Percentiles rank a stretch among this genome's conserved stretches.
Evolutionary conservation across 2,888 invertebrate species (phyloP).

Genomic region (Pristionchus exspectatus): DNA sequence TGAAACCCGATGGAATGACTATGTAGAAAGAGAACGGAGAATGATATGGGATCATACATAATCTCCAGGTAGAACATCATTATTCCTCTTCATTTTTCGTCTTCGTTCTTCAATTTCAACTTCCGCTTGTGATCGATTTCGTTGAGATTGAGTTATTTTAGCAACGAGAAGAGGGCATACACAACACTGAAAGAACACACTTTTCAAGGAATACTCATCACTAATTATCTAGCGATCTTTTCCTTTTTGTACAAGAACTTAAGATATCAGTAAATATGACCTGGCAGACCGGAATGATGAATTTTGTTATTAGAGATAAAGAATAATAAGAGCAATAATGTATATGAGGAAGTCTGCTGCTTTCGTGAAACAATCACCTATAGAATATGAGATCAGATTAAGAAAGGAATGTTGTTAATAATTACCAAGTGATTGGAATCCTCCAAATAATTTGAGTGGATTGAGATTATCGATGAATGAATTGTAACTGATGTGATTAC

Average conservation of each 20-base stretch:
- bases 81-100: background rate
- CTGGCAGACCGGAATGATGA: conserved; percentile 66
- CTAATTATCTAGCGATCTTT: background rate
- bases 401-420: background rate
- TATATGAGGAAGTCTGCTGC: conserved; percentile 69
- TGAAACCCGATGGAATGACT: conserved; percentile 8
- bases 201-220: background rate
- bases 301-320: conserved; percentile 71
- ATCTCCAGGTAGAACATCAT: background rate
- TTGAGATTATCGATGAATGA: conserved; percentile 62
- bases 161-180: conserved; percentile 39
- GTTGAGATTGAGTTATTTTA: background rate
- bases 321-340: conserved; percentile 61
- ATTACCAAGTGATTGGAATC: conserved; percentile 22
- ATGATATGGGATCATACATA: background rate
- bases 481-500: conserved; percentile 72
- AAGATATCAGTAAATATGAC: background rate
- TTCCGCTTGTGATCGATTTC: background rate
- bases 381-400: background rate
- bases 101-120: background rate
- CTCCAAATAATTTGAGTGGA: conserved; percentile 38
- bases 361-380: conserved; percentile 67
- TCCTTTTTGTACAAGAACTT: background rate
- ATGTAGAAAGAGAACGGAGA: background rate
- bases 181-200: conserved; percentile 42